Conservation (phyloP, 2,888 invertebrate genomes). For the Andrena praecox region DNA sequence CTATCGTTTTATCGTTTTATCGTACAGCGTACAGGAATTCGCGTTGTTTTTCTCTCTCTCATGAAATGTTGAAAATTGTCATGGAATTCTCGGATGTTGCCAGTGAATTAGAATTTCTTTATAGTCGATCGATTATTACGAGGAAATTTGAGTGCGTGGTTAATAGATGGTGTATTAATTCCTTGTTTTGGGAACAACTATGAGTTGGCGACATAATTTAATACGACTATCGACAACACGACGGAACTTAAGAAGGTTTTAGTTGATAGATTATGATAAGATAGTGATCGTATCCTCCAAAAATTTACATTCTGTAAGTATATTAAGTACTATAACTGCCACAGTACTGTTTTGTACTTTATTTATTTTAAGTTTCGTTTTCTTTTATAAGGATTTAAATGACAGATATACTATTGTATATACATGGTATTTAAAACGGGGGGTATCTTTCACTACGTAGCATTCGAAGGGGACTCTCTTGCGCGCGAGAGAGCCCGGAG, state of each 20-base stretch:
- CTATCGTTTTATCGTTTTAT: conserved; percentile 14
- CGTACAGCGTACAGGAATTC: neutral
- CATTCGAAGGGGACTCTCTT: conserved; percentile 35
- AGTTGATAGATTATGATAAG: conserved; percentile 43
- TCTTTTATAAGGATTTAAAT: conserved; percentile 41
- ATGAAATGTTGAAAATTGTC: neutral
- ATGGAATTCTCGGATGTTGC: conserved; percentile 2
- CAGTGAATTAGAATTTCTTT: conserved; percentile 3
- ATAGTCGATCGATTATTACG: conserved; percentile 33
- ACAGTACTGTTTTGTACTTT: conserved; percentile 56
- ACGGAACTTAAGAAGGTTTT: conserved; percentile 29
- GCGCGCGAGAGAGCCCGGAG: conserved; percentile 25
- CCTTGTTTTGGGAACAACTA: conserved; percentile 39
- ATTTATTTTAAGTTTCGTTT: conserved; percentile 57
- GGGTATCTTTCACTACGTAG: conserved; percentile 37
- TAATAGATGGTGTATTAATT: conserved; percentile 28
- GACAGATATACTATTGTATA: conserved; percentile 65
- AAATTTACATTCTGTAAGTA: conserved; percentile 53
- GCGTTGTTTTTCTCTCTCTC: neutral
- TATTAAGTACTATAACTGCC: conserved; percentile 70
- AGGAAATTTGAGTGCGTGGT: conserved; percentile 16
- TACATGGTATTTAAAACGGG: conserved; percentile 62
- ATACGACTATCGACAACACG: conserved; percentile 11
- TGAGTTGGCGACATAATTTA: conserved; percentile 33
- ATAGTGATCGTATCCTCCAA: conserved; percentile 44